Conservation (phyloP, 1,140 invertebrate genomes). For the Aricia agestis region DNA sequence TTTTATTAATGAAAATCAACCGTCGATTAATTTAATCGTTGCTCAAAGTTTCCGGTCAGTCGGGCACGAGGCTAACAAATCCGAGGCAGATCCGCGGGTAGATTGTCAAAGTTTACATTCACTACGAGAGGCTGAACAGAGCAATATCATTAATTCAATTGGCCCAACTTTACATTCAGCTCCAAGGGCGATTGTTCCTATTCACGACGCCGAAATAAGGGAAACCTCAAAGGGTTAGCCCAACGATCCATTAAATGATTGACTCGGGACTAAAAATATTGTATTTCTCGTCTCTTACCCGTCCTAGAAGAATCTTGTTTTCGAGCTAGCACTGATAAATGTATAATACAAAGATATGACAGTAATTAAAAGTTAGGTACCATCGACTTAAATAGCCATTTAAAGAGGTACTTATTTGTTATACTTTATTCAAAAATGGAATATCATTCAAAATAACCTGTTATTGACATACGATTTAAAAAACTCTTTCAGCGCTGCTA, state of each 20-base stretch:
- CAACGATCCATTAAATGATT: conserved; percentile 51
- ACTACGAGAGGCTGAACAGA: conserved; percentile 52
- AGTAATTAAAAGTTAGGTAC: not conserved
- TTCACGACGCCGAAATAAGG: conserved; percentile 58
- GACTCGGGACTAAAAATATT: conserved; percentile 24
- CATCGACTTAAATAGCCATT: too few relatives aligned
- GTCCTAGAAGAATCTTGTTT: not conserved
- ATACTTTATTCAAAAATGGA: too few relatives aligned
- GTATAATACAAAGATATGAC: not conserved
- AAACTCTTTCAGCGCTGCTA: too few relatives aligned
- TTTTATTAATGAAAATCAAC: not conserved
- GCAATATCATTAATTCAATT: conserved; percentile 72
- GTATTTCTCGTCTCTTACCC: not conserved
- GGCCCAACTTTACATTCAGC: conserved; percentile 59
- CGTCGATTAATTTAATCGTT: conserved; percentile 23
- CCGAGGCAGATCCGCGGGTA: conserved; percentile 30
- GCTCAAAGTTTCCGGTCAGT: conserved; percentile 13
- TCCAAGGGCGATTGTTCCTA: conserved; percentile 61
- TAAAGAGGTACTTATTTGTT: too few relatives aligned
- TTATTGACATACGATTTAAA: too few relatives aligned
- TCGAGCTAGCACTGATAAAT: too few relatives aligned
- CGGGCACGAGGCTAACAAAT: conserved; percentile 39
- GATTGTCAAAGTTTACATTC: conserved; percentile 61
- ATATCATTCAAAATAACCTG: too few relatives aligned
- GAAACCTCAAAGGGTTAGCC: conserved; percentile 55